A percentile compares a stretch with the other conserved stretches of the same genome.
phyloP scores from a whole-genome alignment of 2,113 vertebrate species.

The Menidia beryllina region DNA sequence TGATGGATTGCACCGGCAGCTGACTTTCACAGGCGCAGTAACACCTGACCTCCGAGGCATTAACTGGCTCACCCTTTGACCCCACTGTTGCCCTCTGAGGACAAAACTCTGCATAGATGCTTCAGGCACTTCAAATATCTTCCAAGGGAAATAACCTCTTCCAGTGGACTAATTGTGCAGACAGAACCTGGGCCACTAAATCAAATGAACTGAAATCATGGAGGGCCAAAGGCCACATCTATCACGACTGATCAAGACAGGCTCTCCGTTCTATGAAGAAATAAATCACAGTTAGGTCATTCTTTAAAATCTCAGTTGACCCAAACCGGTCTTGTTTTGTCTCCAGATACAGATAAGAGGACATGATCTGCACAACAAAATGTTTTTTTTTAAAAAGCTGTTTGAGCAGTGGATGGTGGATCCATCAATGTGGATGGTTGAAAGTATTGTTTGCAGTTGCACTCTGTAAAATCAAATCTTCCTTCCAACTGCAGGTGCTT shows the following conservation, averaged over 20 bases:
- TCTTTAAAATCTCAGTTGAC: background rate
- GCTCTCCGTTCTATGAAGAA: background rate
- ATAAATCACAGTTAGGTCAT: background rate
- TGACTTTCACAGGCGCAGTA: constrained; percentile 11
- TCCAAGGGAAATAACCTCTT: constrained; percentile 25
- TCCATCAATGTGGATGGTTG: too few species aligned
- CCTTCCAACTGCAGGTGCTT: background rate
- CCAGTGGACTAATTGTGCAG: constrained; percentile 38
- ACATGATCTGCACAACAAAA: too few species aligned
- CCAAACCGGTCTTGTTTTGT: background rate
- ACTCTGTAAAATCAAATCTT: too few species aligned
- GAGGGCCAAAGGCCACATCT: constrained; percentile 10
- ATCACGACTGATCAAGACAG: constrained; percentile 16
- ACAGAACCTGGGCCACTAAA: constrained; percentile 27
- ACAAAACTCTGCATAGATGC: constrained; percentile 1
- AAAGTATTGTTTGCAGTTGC: too few species aligned
- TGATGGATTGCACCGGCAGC: constrained; percentile 13
- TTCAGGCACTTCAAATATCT: constrained; percentile 9
- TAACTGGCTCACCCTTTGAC: constrained; percentile 30
- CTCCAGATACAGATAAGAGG: background rate
- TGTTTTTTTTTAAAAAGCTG: too few species aligned
- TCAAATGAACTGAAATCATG: constrained; percentile 36
- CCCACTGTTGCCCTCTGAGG: background rate
- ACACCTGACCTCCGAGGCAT: constrained; percentile 16
- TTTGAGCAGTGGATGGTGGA: too few species aligned